Evolutionary conservation across 2,888 invertebrate species (phyloP).

Genomic region (Thyatira batis): DNA sequence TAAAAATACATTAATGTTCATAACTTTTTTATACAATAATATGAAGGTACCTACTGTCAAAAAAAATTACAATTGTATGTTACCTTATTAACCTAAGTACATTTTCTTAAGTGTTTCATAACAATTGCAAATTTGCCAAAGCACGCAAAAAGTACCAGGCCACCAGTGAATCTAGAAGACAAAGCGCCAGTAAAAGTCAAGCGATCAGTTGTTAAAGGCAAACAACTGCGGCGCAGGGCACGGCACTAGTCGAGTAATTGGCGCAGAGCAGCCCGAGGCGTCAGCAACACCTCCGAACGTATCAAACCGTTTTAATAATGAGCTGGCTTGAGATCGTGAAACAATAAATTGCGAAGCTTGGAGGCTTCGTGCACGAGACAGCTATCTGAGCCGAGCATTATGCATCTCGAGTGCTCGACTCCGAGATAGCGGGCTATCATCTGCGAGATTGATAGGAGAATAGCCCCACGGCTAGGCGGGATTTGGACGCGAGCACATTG

Average conservation of each 20-base stretch:
- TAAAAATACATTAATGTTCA: neutral
- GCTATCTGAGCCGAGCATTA: slow-evolving; percentile 79
- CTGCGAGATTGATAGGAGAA: slow-evolving; percentile 80
- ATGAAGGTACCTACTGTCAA: neutral
- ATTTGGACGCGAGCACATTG: slow-evolving; percentile 57
- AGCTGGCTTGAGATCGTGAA: slow-evolving; percentile 80
- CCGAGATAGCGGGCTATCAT: slow-evolving; percentile 77
- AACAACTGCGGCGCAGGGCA: slow-evolving; percentile 61
- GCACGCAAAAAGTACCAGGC: slow-evolving; percentile 28
- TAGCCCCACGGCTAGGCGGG: slow-evolving; percentile 72
- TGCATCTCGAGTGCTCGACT: slow-evolving; percentile 70
- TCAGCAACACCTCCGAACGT: slow-evolving; percentile 80
- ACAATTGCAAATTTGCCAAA: neutral
- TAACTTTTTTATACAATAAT: neutral
- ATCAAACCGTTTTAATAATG: slow-evolving; percentile 83
- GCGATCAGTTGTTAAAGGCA: slow-evolving; percentile 67
- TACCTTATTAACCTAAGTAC: no score
- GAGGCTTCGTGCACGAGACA: slow-evolving; percentile 81
- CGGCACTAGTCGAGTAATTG: slow-evolving; percentile 69
- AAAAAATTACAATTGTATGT: no score
- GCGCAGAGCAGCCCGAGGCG: slow-evolving; percentile 70
- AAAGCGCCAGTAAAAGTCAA: slow-evolving; percentile 60
- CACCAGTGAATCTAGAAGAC: slow-evolving; percentile 38
- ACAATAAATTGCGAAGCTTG: slow-evolving; percentile 82
- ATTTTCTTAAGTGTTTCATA: no score